A percentile compares a stretch with the other conserved stretches of the same genome.
Evolutionary conservation across 2,113 vertebrate genomes (phyloP).

Genomic region (Odocoileus virginianus): DNA sequence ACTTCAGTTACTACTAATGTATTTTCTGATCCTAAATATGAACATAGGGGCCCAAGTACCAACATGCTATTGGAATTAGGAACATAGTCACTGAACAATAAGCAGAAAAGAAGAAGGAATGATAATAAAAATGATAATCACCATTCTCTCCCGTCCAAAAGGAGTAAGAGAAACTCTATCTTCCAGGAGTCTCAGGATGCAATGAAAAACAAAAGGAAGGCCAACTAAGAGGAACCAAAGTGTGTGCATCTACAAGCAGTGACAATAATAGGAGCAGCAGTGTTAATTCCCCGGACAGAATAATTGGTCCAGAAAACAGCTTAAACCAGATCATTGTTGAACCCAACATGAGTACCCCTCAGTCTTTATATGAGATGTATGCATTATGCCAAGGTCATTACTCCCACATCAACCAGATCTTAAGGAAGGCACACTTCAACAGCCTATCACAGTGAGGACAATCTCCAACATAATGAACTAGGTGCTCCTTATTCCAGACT

Average conservation of each 20-base stretch:
- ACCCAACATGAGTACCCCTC: conserved; percentile 70
- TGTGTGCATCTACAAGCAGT: conserved; percentile 75
- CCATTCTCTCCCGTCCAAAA: background rate
- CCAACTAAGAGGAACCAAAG: background rate
- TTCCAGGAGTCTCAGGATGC: background rate
- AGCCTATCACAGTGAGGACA: conserved; percentile 89
- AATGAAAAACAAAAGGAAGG: background rate
- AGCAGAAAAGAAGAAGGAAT: background rate
- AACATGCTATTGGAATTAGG: background rate
- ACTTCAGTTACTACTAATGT: background rate
- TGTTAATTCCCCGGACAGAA: conserved; percentile 74
- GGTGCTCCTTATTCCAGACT: conserved; percentile 74
- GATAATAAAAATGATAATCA: background rate
- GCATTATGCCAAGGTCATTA: conserved; percentile 79
- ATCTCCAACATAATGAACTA: conserved; percentile 77
- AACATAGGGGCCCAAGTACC: background rate
- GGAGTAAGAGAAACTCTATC: background rate
- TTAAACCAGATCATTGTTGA: conserved; percentile 63
- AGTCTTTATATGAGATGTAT: conserved; percentile 75
- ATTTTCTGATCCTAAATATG: background rate
- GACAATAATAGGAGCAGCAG: conserved; percentile 75
- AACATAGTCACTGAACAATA: background rate
- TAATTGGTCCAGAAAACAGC: conserved; percentile 60
- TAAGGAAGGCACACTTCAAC: conserved; percentile 93
- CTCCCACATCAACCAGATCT: conserved; percentile 89